A percentile compares a stretch with the other conserved stretches of the same genome.
Evolutionary conservation across 2,888 invertebrate species (phyloP).

Genomic region (Acrocyrtus sp.): DNA sequence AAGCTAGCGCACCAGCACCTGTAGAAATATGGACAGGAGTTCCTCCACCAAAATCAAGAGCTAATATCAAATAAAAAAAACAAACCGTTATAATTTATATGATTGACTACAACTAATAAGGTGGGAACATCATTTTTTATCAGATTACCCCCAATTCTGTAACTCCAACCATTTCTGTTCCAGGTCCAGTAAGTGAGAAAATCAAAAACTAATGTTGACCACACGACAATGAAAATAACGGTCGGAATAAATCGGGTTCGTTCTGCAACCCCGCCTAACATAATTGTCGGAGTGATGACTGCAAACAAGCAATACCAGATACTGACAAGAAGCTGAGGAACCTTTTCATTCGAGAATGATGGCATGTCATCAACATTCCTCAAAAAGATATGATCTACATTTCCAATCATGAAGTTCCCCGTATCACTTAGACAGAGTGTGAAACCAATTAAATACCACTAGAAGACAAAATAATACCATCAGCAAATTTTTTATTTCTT

Average conservation of each 20-base stretch:
- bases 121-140: background rate
- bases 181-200: conserved; percentile 61
- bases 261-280: conserved; percentile 57
- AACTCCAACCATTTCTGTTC: conserved; percentile 59
- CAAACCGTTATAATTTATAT: background rate
- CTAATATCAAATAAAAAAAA: conserved; percentile 17
- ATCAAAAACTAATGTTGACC: conserved; percentile 61
- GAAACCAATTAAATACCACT: conserved; percentile 59
- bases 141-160: conserved; percentile 39
- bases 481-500: background rate
- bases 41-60: conserved; percentile 58
- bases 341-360: conserved; percentile 45
- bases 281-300: conserved; percentile 61
- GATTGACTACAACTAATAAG: background rate
- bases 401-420: conserved; percentile 53
- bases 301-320: conserved; percentile 63
- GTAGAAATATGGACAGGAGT: conserved; percentile 53
- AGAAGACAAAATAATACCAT: background rate
- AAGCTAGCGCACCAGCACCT: conserved; percentile 56
- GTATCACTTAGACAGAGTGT: conserved; percentile 52
- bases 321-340: conserved; percentile 57
- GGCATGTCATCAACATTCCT: conserved; percentile 50
- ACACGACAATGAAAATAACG: conserved; percentile 58
- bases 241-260: conserved; percentile 55
- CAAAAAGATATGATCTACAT: conserved; percentile 52